Base-by-base conservation (phyloP, 2,797 vertebrate genomes). In the Luscinia luscinia region DNA sequence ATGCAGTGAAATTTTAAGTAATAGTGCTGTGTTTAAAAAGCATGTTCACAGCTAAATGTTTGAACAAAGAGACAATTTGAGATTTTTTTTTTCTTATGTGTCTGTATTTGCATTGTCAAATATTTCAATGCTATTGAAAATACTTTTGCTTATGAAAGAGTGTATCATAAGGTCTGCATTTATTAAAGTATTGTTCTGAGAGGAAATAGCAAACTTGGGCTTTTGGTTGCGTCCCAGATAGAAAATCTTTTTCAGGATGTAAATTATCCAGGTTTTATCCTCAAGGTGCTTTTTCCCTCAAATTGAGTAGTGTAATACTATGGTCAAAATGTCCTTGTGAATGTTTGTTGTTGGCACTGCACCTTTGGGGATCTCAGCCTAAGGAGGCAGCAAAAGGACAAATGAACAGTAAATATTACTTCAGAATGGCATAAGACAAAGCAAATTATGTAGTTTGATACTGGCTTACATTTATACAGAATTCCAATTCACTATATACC, bases 1-100 rank as follows among this genome's bases (percentile, higher is more conserved):
- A 80, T 64, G 67, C 57, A 89, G 84, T 89, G 78, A 94, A 91
- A 94, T 89, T 96, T 93, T 93, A 91, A 97, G 87, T 96, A 96
- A 75, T 91, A 5, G 6, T 87, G 21, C 86, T 84, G 30, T 67
- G 40, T 92, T 96, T 96, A 57, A 95, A 96, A 96, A 69, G 57
- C 80, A 75, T 90, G 68, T 90, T 96, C 82, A 74, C 57, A 90
- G 59, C 48, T 94, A 58, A 94, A 54, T 94, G 85, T 92, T 92
- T 95, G 91, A 95, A 91, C 78, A 81, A 89, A 94, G 43, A 36
- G 24, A 58, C 84, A 85, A 79, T 55, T 26, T n/a, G 38, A 87
- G 69, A 12, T 52, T 38, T 38, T 85, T 94, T 95, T 91, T 90
- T 55, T 26, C 23, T 46, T 55, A 9, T 36, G 11, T 51, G 43